These are phyloP conservation scores for Cyanoliseus patagonus DNA, from an alignment of 2,113 vertebrate species.

Conservation along the genomic window DNA sequence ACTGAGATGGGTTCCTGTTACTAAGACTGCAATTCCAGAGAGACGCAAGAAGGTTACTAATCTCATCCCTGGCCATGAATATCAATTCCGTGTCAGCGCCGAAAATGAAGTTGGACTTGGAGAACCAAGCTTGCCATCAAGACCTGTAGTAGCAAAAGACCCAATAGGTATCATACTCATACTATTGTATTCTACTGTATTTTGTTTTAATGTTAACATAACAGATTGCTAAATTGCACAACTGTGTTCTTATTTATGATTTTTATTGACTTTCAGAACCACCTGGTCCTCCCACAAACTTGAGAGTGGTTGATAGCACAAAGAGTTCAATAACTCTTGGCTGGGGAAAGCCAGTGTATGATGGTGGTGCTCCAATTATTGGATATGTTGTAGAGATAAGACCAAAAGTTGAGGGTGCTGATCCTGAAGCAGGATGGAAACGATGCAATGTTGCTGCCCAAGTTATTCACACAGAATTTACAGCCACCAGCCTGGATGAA, in stretches of 20 bases:
- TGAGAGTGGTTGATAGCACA: constrained; percentile 93
- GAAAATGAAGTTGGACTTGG: constrained; percentile 96
- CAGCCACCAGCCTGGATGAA: constrained; percentile 87
- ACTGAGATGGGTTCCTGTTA: constrained; percentile 90
- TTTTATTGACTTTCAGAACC: constrained; percentile 79
- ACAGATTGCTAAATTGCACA: background rate
- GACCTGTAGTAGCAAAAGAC: constrained; percentile 90
- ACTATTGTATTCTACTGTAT: background rate
- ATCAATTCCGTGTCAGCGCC: constrained; percentile 97
- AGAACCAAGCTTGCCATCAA: constrained; percentile 91
- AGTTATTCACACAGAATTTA: constrained; percentile 89
- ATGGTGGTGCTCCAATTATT: constrained; percentile 93
- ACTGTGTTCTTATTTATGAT: background rate
- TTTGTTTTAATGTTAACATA: background rate
- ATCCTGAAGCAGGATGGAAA: constrained; percentile 92
- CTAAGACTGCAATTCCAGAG: constrained; percentile 85
- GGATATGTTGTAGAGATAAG: constrained; percentile 95
- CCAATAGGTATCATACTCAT: constrained; percentile 83
- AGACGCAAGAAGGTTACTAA: constrained; percentile 89
- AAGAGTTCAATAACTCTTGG: constrained; percentile 86
- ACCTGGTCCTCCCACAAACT: constrained; percentile 90
- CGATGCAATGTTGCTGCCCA: constrained; percentile 94
- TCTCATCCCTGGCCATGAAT: constrained; percentile 91
- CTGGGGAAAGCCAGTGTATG: constrained; percentile 92
- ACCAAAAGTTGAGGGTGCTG: constrained; percentile 79